Conservation (phyloP, 2,113 vertebrate species). For the Cynopterus brachyotis region DNA sequence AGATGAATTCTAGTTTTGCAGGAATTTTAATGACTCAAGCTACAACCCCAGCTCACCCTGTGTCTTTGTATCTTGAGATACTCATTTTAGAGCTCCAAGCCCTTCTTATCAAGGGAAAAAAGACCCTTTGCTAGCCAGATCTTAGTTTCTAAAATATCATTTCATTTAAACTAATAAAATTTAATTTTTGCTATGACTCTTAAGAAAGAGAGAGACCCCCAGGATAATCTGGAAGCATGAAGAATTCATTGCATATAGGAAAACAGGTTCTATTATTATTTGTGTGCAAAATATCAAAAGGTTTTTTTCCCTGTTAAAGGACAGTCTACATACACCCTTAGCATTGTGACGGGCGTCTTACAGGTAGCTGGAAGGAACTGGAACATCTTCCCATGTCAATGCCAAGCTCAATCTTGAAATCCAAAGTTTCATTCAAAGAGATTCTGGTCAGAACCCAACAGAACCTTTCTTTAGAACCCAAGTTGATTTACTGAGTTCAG, state of each 20-base stretch:
- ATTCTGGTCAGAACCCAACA: not conserved
- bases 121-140: not conserved
- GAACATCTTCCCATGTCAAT: not conserved
- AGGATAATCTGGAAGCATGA: not conserved
- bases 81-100: not conserved
- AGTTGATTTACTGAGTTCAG: not conserved
- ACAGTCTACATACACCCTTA: not conserved
- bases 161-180: not conserved
- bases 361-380: conserved; percentile 21
- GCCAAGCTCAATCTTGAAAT: conserved; percentile 28
- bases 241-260: not conserved
- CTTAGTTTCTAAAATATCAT: not conserved
- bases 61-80: not conserved
- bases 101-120: not conserved
- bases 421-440: not conserved
- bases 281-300: not conserved
- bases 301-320: not conserved
- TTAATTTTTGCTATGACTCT: not conserved
- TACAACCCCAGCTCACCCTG: not conserved
- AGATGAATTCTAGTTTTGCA: not conserved
- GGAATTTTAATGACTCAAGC: not conserved
- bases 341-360: not conserved
- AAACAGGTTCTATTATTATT: not conserved
- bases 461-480: not conserved
- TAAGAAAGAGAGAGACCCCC: not conserved